Conservation (phyloP, 2,113 vertebrate genomes). For the human region DNA sequence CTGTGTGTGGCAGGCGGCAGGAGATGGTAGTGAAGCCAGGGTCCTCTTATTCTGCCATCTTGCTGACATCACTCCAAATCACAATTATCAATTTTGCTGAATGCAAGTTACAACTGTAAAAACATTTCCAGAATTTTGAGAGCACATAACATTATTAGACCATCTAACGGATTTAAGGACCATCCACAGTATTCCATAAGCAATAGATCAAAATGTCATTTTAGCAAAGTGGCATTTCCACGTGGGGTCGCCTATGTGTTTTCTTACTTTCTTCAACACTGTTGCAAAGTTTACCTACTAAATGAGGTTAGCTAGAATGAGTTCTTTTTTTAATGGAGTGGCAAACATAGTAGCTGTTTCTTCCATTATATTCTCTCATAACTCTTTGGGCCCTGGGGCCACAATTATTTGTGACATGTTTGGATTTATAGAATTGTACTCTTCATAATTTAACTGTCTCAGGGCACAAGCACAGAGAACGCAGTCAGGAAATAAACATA, state of each 20-base stretch:
- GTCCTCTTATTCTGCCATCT: neutral
- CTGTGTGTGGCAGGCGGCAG: neutral
- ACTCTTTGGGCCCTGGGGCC: neutral
- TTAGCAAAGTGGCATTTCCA: neutral
- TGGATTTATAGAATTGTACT: neutral
- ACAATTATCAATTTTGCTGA: neutral
- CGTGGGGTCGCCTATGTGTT: neutral
- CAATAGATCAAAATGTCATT: neutral
- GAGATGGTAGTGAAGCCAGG: neutral
- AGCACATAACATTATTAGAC: neutral
- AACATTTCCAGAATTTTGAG: neutral
- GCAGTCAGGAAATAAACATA: neutral
- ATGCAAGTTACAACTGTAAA: neutral
- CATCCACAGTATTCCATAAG: neutral
- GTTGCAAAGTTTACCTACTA: neutral
- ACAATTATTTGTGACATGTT: neutral
- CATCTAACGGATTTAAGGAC: neutral
- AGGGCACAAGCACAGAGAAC: constrained; percentile 7
- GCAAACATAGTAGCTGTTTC: neutral
- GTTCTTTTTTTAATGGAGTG: neutral
- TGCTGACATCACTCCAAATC: neutral
- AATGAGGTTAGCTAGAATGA: neutral
- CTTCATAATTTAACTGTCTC: constrained; percentile 27
- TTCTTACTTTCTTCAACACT: neutral
- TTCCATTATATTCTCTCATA: neutral